Evolutionary conservation across 2,113 vertebrate species (phyloP), one percentile per base, ranked within the genome.

Genomic region (Sinocyclocheilus maitianheensis): DNA sequence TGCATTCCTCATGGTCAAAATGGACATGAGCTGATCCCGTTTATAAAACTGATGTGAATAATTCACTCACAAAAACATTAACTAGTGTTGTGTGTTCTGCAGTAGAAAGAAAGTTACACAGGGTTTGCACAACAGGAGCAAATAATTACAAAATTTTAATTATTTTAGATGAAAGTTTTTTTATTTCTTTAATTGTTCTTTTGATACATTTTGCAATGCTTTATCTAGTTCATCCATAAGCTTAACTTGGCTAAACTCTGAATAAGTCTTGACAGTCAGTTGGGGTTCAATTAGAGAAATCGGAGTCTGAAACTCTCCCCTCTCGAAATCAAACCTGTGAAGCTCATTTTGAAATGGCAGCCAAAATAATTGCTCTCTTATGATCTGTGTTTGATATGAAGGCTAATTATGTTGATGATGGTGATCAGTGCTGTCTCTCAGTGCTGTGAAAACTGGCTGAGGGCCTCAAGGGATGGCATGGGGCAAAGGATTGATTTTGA

Each of bases 381-480:
- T 63, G 46, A 51, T 55, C 60, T 72, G 43, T 63, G 85, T 84
- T 67, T 89, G 83, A 89, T 81, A 75, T 78, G 87, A 69, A 30
- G 72, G 26, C 81, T 84, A 86, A 89, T 88, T 82, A 88, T 82
- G 43, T 51, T 82, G 86, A 87, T 67, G 83, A 84, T 58, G 43
- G 14, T 40, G 77, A 84, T 88, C 69, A 53, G 78, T 81, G 76
- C 58, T 65, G 71, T 46, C 9, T 46, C 43, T 43, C 43, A 43
- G 43, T 46, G 43, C 43, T 10, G 43, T 74, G 65, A 40, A 9
- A 60, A 60, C 60, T 77, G 75, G 78, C 46, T 82, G 77, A 34
- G 16, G 48, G 81, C 74, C 58, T 67, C 43, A 34, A 40, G 84
- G 84, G 67, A 85, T 40, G 4, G 79, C 37, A 77, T 46, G 34